These are phyloP conservation scores for Pollachius pollachius DNA, from an alignment of 2,113 vertebrate species.

Conservation along the genomic window DNA sequence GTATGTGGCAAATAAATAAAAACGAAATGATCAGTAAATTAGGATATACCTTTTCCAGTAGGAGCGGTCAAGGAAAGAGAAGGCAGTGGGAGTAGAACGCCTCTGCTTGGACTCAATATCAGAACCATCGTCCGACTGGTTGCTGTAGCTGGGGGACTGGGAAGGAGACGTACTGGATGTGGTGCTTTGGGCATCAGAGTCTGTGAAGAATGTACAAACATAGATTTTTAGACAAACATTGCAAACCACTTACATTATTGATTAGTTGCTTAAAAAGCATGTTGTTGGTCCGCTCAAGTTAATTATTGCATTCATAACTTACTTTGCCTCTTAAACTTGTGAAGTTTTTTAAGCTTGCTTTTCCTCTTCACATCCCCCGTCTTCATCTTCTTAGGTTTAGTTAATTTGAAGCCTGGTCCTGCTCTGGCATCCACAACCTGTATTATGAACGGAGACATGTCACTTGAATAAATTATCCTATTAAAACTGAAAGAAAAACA, in stretches of 20 bases:
- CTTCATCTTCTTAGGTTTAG: slow-evolving; percentile 80
- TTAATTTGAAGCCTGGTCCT: slow-evolving; percentile 79
- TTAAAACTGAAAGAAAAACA: background rate
- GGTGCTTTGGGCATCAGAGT: slow-evolving; percentile 79
- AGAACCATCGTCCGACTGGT: slow-evolving; percentile 79
- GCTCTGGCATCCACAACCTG: slow-evolving; percentile 82
- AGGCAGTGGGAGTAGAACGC: slow-evolving; percentile 65
- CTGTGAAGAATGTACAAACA: slow-evolving; percentile 42
- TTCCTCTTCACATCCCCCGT: slow-evolving; percentile 76
- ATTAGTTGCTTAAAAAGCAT: background rate
- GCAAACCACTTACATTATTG: too few relatives aligned
- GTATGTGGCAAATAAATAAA: too few relatives aligned
- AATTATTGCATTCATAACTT: slow-evolving; percentile 28
- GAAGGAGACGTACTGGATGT: slow-evolving; percentile 79
- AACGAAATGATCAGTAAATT: background rate
- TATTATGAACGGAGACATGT: background rate
- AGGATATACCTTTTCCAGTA: slow-evolving; percentile 77
- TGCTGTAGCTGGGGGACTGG: slow-evolving; percentile 80
- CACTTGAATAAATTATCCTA: background rate
- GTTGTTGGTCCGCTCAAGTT: background rate
- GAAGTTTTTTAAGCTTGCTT: slow-evolving; percentile 74
- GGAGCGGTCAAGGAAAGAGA: slow-evolving; percentile 78
- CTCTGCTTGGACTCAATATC: slow-evolving; percentile 78
- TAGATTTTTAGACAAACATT: background rate
- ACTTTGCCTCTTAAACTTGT: slow-evolving; percentile 80